Conservation (phyloP, 37 sponge, comb jelly and placozoan genomes). For the Mnemiopsis leidyi region DNA sequence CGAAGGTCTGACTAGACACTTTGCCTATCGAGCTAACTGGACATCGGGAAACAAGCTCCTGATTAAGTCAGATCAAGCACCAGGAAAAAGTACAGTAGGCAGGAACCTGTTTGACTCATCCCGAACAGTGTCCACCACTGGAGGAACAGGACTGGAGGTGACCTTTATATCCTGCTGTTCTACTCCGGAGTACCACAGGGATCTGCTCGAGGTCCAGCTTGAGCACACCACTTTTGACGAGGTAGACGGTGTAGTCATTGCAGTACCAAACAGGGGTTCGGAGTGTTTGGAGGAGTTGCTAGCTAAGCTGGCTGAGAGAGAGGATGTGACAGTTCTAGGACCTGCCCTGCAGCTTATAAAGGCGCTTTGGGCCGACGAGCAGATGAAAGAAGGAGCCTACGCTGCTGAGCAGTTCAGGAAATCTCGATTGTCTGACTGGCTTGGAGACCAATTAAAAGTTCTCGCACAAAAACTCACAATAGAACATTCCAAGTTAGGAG, state of each 20-base stretch:
- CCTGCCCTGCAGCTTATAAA: slow-evolving; percentile 3
- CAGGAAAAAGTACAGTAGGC: background rate
- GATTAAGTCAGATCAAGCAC: background rate
- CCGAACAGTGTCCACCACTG: background rate
- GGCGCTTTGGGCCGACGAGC: slow-evolving; percentile 50
- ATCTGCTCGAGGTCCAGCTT: slow-evolving; percentile 17
- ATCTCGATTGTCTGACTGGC: background rate
- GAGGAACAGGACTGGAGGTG: background rate
- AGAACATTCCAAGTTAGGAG: slow-evolving; percentile 32
- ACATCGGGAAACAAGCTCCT: background rate
- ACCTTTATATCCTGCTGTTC: background rate
- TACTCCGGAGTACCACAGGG: slow-evolving; percentile 8
- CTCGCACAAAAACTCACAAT: slow-evolving; percentile 26
- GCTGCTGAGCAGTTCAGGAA: background rate
- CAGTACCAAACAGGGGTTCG: background rate
- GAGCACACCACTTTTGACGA: slow-evolving; percentile 15
- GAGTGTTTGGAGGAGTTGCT: slow-evolving; percentile 12
- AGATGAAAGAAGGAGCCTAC: background rate
- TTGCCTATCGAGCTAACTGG: slow-evolving; percentile 35
- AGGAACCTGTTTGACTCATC: slow-evolving; percentile 17
- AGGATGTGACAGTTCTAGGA: background rate
- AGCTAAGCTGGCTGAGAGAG: background rate
- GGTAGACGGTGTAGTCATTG: background rate
- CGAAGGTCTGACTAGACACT: slow-evolving; percentile 51
- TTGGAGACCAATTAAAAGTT: slow-evolving; percentile 13